Conservation (phyloP, 2,888 invertebrate genomes). For the Rhingia rostrata region DNA sequence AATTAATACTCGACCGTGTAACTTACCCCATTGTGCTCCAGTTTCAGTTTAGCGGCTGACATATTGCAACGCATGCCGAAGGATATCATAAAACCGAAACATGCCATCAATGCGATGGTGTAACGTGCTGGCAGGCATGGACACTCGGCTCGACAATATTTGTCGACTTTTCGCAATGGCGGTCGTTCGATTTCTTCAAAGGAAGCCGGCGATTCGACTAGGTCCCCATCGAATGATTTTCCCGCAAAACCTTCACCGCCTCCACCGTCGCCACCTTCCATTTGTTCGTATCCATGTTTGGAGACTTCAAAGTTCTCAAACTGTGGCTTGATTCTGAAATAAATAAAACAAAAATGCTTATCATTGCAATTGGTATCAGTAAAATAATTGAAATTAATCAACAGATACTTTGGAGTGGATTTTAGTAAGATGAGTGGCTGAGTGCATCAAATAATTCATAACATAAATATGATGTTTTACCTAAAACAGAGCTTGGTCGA, state of each 20-base stretch:
- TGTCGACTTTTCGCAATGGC: conserved; percentile 92
- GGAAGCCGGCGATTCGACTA: conserved; percentile 88
- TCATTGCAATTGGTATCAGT: neutral
- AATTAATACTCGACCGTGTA: conserved; percentile 50
- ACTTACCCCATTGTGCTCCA: conserved; percentile 86
- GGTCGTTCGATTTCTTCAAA: conserved; percentile 93
- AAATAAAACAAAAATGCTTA: neutral
- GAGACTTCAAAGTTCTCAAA: conserved; percentile 81
- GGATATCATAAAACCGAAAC: conserved; percentile 95
- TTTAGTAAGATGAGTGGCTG: no score
- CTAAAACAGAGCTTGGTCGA: no score
- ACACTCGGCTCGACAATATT: conserved; percentile 93
- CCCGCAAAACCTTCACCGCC: conserved; percentile 84
- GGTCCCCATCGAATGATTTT: conserved; percentile 83
- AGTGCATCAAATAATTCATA: no score
- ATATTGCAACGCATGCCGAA: conserved; percentile 99
- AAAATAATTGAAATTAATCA: no score
- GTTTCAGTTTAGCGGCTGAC: conserved; percentile 97
- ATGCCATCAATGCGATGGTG: conserved; percentile 93
- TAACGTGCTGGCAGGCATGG: conserved; percentile 93
- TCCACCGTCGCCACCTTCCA: conserved; percentile 79
- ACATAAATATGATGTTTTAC: no score
- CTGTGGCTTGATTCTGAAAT: conserved; percentile 75
- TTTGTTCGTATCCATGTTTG: conserved; percentile 81
- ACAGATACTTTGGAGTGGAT: no score